Conservation (phyloP, 1,140 invertebrate species). For the Polypedilum pembai region DNA sequence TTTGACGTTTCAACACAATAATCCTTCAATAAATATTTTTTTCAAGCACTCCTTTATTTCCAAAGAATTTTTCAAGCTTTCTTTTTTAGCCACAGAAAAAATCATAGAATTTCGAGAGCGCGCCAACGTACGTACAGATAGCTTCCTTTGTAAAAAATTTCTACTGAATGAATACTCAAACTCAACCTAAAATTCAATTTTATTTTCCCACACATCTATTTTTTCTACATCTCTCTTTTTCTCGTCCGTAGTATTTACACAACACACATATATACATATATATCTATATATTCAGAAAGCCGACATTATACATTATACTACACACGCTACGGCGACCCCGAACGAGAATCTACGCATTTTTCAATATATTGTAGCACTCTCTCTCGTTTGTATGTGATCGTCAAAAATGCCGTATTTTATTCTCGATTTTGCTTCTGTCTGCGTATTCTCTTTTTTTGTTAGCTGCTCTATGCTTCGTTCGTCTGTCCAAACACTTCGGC, state of each 20-base stretch:
- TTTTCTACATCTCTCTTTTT: background rate
- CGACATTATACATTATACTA: background rate
- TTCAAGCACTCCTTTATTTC: background rate
- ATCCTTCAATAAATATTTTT: constrained; percentile 1
- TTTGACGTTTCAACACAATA: background rate
- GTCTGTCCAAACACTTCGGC: constrained; percentile 9
- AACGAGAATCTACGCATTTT: constrained; percentile 20
- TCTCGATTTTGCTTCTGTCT: constrained; percentile 11
- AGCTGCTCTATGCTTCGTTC: background rate
- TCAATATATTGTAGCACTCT: background rate
- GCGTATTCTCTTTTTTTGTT: constrained; percentile 4
- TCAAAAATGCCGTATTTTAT: constrained; percentile 14
- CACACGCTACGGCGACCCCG: background rate
- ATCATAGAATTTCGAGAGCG: constrained; percentile 20
- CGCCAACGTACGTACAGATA: constrained; percentile 14
- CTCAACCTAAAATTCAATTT: constrained; percentile 27
- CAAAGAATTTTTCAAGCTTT: background rate
- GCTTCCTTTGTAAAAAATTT: constrained; percentile 28
- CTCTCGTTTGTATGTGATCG: background rate
- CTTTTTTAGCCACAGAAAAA: constrained; percentile 12
- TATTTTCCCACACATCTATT: constrained; percentile 12
- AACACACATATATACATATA: constrained; percentile 3
- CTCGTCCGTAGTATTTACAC: constrained; percentile 18
- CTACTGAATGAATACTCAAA: constrained; percentile 28
- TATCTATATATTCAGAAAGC: background rate